A percentile compares a stretch with the other conserved stretches of the same genome.
Conservation (phyloP, 2,888 invertebrate species). For the Eupithecia subfuscata region DNA sequence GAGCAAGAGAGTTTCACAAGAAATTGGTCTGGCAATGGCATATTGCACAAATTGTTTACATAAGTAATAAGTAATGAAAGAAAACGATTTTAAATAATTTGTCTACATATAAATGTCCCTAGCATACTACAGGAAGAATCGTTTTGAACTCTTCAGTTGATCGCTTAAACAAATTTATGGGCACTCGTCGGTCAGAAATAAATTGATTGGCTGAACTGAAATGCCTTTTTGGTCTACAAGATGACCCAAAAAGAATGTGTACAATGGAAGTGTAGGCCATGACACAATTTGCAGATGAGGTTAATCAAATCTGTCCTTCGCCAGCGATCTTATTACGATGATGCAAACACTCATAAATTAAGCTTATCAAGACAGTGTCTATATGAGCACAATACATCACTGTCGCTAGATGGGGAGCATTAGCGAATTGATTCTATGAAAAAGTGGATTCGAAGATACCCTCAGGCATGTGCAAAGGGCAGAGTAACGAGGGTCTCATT, state of each 20-base stretch:
- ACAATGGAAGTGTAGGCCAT: conserved; percentile 47
- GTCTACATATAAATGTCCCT: not conserved
- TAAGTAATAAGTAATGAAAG: no score
- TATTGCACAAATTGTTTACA: not conserved
- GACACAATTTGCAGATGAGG: conserved; percentile 57
- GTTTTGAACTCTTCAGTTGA: not conserved
- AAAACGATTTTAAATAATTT: not conserved
- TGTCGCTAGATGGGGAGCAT: conserved; percentile 63
- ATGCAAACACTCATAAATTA: conserved; percentile 73
- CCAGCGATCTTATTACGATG: conserved; percentile 63
- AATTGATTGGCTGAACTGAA: not conserved
- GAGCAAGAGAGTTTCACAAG: not conserved
- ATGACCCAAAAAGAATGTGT: conserved; percentile 35
- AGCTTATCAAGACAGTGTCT: conserved; percentile 78
- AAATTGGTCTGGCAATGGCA: not conserved
- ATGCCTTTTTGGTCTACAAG: conserved; percentile 15
- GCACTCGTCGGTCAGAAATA: not conserved
- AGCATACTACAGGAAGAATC: not conserved
- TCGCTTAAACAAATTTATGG: not conserved
- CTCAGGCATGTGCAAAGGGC: conserved; percentile 28
- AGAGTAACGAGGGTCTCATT: conserved; percentile 39
- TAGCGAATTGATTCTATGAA: conserved; percentile 65
- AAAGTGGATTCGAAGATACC: conserved; percentile 45
- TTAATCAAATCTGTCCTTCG: conserved; percentile 55
- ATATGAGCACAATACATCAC: conserved; percentile 75